Evolutionary conservation across 2,888 invertebrate genomes (phyloP).

Genomic region (Sphaeridia pumilis): DNA sequence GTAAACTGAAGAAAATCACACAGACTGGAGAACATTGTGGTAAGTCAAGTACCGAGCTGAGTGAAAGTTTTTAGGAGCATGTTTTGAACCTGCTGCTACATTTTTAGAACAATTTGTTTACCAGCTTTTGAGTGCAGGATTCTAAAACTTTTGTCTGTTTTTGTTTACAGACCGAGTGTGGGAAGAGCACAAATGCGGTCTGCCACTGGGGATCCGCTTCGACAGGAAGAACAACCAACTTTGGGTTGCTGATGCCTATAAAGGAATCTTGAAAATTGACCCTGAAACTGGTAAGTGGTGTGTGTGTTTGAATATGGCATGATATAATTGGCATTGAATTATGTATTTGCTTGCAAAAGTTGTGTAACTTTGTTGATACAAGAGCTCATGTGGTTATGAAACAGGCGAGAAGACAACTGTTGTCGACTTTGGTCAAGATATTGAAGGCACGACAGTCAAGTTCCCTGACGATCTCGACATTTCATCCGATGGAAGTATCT

Average conservation of each 20-base stretch:
- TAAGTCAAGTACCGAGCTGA: background rate
- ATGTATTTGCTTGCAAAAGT: too few relatives aligned
- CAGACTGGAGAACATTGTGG: constrained; percentile 3
- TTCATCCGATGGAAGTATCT: constrained; percentile 66
- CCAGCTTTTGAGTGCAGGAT: background rate
- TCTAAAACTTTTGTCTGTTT: background rate
- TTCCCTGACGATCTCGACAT: constrained; percentile 65
- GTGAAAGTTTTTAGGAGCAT: background rate
- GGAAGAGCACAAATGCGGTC: constrained; percentile 74
- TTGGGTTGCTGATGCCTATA: constrained; percentile 71
- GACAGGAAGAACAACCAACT: constrained; percentile 54
- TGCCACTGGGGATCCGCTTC: constrained; percentile 74
- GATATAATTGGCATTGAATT: too few relatives aligned
- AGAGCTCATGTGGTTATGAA: background rate
- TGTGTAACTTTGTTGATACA: background rate
- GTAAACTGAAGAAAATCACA: background rate
- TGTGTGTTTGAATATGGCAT: too few relatives aligned
- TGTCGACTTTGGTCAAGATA: constrained; percentile 33
- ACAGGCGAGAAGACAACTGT: background rate
- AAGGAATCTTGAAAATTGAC: constrained; percentile 75
- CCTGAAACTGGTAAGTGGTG: constrained; percentile 51
- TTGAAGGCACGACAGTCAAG: constrained; percentile 54
- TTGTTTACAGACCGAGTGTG: constrained; percentile 49
- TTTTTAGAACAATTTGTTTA: background rate
- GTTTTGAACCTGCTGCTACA: background rate